These are phyloP conservation scores for Atrina japonica DNA, from an alignment of 2,888 invertebrate genomes.

Conservation along the genomic window DNA sequence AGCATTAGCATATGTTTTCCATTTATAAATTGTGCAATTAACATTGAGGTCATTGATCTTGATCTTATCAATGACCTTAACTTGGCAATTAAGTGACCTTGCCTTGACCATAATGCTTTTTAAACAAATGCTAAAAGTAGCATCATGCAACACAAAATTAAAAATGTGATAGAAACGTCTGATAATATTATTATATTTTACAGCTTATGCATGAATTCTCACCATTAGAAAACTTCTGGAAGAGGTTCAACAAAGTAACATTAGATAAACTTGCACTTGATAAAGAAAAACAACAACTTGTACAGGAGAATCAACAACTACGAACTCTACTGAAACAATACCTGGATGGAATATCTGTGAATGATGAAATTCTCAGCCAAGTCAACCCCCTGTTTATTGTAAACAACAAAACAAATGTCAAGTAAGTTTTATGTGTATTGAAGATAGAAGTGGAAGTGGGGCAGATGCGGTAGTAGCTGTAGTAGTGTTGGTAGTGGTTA, in stretches of 20 bases:
- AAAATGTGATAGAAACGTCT: no score
- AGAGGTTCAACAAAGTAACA: slow-evolving; percentile 84
- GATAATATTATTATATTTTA: not conserved
- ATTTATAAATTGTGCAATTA: no score
- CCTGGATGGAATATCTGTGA: slow-evolving; percentile 81
- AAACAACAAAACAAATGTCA: slow-evolving; percentile 79
- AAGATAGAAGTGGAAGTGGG: not conserved
- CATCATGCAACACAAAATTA: no score
- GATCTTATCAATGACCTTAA: no score
- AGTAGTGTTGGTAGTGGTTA: no score
- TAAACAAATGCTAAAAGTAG: no score
- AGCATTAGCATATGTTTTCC: no score
- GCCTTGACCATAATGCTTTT: no score
- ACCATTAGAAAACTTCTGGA: slow-evolving; percentile 87
- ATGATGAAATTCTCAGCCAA: slow-evolving; percentile 80
- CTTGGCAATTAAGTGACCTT: no score
- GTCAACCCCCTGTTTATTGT: slow-evolving; percentile 80
- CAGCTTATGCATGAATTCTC: slow-evolving; percentile 80
- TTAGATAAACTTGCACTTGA: slow-evolving; percentile 83
- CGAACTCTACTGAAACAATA: slow-evolving; percentile 80
- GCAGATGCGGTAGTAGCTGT: not conserved
- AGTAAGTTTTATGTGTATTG: slow-evolving; percentile 65
- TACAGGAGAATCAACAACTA: slow-evolving; percentile 84
- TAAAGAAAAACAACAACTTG: slow-evolving; percentile 79
- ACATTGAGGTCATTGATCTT: no score